These are phyloP conservation scores for Lerista edwardsae DNA, from an alignment of 2,797 vertebrate genomes.

Conservation along the genomic window DNA sequence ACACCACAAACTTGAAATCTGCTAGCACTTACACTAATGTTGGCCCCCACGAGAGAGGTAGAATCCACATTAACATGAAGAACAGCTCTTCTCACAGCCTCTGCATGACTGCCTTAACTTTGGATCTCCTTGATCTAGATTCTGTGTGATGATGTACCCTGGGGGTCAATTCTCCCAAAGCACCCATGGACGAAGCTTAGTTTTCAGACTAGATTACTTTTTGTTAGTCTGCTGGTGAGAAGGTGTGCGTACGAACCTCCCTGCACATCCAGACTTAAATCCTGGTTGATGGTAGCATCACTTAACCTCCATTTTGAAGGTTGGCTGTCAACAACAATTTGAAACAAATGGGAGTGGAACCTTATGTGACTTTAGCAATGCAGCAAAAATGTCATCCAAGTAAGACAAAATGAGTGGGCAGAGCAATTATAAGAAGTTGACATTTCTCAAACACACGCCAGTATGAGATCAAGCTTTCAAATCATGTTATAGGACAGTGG, in stretches of 20 bases:
- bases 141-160: not conserved
- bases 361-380: not conserved
- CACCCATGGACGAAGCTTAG: not conserved
- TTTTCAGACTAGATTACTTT: not conserved
- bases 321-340: no score
- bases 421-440: no score
- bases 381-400: not conserved
- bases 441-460: no score
- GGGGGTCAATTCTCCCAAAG: not conserved
- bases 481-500: no score
- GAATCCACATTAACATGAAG: not conserved
- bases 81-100: not conserved
- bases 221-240: not conserved
- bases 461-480: no score
- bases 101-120: not conserved
- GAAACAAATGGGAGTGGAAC: no score
- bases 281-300: not conserved
- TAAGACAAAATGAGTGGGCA: no score
- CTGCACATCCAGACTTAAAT: no score
- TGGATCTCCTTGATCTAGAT: not conserved
- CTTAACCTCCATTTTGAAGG: not conserved
- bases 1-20: conserved; percentile 14
- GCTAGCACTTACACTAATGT: conserved; percentile 9
- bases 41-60: conserved; percentile 11
- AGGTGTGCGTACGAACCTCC: not conserved